Percentiles rank a stretch among this genome's conserved stretches.
phyloP scores from a whole-genome alignment of 2,888 invertebrate genomes.

The Thecophora atra region DNA sequence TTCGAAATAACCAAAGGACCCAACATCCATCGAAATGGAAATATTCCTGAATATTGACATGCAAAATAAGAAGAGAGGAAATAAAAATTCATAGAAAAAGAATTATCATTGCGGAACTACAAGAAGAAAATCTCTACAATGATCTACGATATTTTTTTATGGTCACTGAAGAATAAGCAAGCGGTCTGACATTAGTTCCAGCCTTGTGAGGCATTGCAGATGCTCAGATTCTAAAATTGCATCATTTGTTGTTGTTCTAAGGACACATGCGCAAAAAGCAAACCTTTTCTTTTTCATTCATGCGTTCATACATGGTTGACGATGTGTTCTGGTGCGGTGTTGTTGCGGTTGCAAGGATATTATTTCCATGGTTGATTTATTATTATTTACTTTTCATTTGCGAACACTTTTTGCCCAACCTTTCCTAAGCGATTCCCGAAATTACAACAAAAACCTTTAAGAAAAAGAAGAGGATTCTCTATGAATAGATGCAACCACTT shows the following conservation, averaged over 20 bases:
- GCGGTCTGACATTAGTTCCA: not conserved
- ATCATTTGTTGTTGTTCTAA: not conserved
- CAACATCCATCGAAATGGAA: not conserved
- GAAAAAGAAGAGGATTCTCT: not conserved
- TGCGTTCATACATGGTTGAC: not conserved
- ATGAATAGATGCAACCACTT: not conserved
- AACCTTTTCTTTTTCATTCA: not conserved
- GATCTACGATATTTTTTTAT: no score
- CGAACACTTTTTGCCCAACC: not conserved
- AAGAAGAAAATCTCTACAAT: no score
- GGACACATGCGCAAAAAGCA: not conserved
- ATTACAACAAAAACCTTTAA: conserved; percentile 6
- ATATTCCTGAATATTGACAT: not conserved
- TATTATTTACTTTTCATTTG: conserved; percentile 12
- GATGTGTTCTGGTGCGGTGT: no score
- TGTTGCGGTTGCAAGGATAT: not conserved
- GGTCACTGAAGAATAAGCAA: not conserved
- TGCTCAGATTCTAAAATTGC: not conserved
- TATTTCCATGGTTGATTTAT: not conserved
- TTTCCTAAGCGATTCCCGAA: conserved; percentile 17
- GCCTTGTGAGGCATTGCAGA: not conserved
- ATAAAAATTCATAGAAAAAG: not conserved
- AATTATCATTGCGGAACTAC: no score
- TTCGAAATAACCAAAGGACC: not conserved
- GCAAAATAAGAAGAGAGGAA: conserved; percentile 1